Conservation (phyloP, 2,888 invertebrate species). For the Sceliomorpha sp. region DNA sequence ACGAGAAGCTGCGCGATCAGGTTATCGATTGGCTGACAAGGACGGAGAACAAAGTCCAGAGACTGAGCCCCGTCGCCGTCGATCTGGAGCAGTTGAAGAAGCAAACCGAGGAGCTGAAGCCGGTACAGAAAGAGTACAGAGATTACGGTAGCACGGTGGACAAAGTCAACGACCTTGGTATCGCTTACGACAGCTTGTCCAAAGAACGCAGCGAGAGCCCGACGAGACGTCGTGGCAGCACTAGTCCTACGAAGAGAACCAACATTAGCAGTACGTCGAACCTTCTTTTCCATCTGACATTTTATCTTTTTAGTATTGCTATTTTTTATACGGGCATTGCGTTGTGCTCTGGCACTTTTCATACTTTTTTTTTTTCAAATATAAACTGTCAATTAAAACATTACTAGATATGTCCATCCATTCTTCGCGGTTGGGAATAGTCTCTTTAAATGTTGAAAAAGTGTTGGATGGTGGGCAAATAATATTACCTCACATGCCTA, state of each 20-base stretch:
- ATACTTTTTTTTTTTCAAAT: too few relatives aligned
- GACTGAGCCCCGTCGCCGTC: slow-evolving; percentile 91
- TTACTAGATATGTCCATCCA: too few relatives aligned
- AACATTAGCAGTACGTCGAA: slow-evolving; percentile 65
- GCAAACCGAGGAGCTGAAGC: slow-evolving; percentile 92
- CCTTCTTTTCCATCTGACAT: too few relatives aligned
- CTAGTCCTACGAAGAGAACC: slow-evolving; percentile 91
- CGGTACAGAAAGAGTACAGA: slow-evolving; percentile 92
- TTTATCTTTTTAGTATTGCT: slow-evolving; percentile 1
- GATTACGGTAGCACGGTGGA: slow-evolving; percentile 93
- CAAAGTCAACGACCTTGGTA: slow-evolving; percentile 94
- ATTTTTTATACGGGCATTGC: too few relatives aligned
- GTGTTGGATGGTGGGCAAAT: too few relatives aligned
- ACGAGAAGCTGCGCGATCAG: slow-evolving; percentile 91
- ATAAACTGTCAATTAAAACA: too few relatives aligned
- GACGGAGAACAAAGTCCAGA: slow-evolving; percentile 89
- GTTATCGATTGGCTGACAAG: slow-evolving; percentile 91
- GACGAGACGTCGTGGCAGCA: slow-evolving; percentile 85
- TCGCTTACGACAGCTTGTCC: slow-evolving; percentile 90
- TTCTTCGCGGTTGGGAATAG: too few relatives aligned
- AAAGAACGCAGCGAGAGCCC: slow-evolving; percentile 91
- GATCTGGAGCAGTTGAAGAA: slow-evolving; percentile 91
- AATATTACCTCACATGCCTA: too few relatives aligned
- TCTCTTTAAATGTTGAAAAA: too few relatives aligned
- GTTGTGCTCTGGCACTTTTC: slow-evolving; percentile 1